Percentiles rank a stretch among this genome's conserved stretches.
Evolutionary conservation across 2,888 invertebrate species (phyloP).

Genomic region (Ceraclea dissimilis): DNA sequence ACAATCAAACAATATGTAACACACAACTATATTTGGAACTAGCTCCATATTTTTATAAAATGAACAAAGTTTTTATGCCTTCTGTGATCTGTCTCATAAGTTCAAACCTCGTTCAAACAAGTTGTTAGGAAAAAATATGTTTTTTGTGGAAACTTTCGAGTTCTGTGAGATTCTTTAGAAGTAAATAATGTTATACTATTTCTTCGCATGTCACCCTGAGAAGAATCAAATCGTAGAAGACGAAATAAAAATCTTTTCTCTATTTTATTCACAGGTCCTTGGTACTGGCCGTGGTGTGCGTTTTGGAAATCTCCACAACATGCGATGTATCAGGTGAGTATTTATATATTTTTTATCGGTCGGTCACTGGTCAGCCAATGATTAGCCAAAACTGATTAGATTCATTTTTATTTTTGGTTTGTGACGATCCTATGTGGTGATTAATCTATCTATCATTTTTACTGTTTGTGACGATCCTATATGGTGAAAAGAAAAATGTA

Average conservation of each 20-base stretch:
- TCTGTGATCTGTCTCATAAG: no score
- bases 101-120: background rate
- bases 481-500: no score
- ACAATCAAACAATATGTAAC: no score
- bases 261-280: constrained; percentile 38
- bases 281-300: constrained; percentile 64
- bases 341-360: background rate
- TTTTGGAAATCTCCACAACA: constrained; percentile 71
- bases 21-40: no score
- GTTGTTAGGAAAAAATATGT: background rate
- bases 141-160: background rate
- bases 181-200: background rate
- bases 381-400: no score
- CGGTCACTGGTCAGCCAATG: no score
- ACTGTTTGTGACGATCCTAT: no score
- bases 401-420: no score
- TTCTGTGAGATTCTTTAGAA: background rate
- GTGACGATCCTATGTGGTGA: no score
- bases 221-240: background rate
- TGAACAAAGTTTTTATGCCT: no score
- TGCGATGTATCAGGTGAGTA: constrained; percentile 45
- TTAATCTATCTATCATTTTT: no score
- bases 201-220: background rate
- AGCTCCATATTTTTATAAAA: no score
- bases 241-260: background rate